Evolutionary conservation across 2,888 invertebrate species (phyloP).

Genomic region (Steinernema hermaphroditum): DNA sequence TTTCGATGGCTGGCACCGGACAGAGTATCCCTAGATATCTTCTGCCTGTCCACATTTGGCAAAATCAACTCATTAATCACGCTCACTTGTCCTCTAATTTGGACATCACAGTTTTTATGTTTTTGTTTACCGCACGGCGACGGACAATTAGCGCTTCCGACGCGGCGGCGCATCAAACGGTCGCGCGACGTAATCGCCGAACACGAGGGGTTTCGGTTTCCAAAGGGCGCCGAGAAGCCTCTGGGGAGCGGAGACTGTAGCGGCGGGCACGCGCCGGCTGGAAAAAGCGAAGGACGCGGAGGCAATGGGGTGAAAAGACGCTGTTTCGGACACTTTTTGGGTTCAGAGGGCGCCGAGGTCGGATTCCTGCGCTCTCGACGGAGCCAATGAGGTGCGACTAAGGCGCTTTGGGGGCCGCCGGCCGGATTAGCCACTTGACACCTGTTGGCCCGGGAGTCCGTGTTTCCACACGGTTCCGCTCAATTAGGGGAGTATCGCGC

Average conservation of each 20-base stretch:
- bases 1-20: too few relatives aligned
- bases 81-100: too few relatives aligned
- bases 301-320: slow-evolving; percentile 13
- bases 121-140: slow-evolving; percentile 12
- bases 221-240: slow-evolving; percentile 21
- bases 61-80: too few relatives aligned
- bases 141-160: slow-evolving; percentile 11
- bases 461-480: neutral
- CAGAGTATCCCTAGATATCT: too few relatives aligned
- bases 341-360: slow-evolving; percentile 17
- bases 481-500: slow-evolving; percentile 4
- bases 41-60: too few relatives aligned
- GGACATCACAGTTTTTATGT: slow-evolving; percentile 16
- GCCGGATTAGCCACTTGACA: slow-evolving; percentile 23
- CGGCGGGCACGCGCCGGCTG: slow-evolving; percentile 18
- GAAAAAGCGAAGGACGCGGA: slow-evolving; percentile 21
- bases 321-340: neutral
- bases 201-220: slow-evolving; percentile 27
- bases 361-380: neutral
- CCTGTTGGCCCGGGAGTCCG: slow-evolving; percentile 2
- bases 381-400: slow-evolving; percentile 18
- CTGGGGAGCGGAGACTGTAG: slow-evolving; percentile 22
- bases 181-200: slow-evolving; percentile 18
- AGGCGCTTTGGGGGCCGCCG: neutral
- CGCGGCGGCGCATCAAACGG: slow-evolving; percentile 3